These are phyloP conservation scores for Drosophila affinis DNA, from an alignment of 2,888 invertebrate species.

Conservation along the genomic window DNA sequence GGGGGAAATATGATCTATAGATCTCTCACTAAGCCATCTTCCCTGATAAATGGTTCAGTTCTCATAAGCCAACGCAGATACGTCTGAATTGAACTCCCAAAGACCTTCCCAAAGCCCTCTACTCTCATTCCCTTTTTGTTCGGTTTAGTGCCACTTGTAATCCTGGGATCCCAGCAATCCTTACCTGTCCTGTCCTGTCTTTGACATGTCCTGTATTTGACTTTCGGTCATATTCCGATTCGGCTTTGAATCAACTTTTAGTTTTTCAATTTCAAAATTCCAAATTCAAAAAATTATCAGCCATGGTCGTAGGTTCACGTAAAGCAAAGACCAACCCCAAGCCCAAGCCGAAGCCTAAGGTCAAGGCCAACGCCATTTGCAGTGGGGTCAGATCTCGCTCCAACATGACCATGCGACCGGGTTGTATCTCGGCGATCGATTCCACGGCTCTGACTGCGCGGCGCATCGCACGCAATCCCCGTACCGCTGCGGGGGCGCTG, in stretches of 20 bases:
- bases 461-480: conserved; percentile 11
- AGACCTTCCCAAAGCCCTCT: not conserved
- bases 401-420: not conserved
- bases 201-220: not conserved
- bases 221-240: conserved; percentile 9
- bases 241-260: conserved; percentile 40
- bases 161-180: not conserved
- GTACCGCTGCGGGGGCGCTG: conserved; percentile 1
- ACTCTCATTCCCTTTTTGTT: conserved; percentile 1
- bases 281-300: conserved; percentile 20
- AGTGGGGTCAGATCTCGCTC: conserved; percentile 3
- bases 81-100: not conserved
- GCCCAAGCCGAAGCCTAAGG: not conserved
- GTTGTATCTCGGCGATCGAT: conserved; percentile 11
- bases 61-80: not conserved
- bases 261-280: conserved; percentile 9
- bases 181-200: not conserved
- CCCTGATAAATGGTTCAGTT: no score
- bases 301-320: not conserved
- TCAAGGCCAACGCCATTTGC: not conserved
- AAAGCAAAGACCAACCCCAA: not conserved
- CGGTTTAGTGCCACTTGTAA: conserved; percentile 24
- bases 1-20: not conserved
- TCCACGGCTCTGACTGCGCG: conserved; percentile 8
- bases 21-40: not conserved